Percentiles rank a stretch among this genome's conserved stretches.
Evolutionary conservation across 1,140 invertebrate genomes (phyloP).

Genomic region (Pogonomyrmex barbatus): DNA sequence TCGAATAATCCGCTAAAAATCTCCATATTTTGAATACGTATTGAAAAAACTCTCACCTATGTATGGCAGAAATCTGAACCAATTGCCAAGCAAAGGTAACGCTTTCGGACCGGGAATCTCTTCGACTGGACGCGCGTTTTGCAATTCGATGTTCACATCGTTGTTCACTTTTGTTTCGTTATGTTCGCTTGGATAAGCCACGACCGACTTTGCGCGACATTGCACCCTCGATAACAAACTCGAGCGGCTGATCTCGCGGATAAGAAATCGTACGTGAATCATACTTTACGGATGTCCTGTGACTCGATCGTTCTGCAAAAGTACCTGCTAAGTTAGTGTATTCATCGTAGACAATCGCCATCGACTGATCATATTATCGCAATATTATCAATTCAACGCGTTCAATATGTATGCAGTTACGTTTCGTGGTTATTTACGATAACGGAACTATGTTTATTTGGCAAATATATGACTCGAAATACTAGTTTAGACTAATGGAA

Average conservation of each 20-base stretch:
- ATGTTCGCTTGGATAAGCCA: background rate
- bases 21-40: background rate
- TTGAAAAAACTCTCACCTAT: constrained; percentile 86
- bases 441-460: background rate
- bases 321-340: background rate
- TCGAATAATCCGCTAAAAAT: background rate
- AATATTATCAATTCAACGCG: constrained; percentile 21
- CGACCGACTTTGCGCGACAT: constrained; percentile 6
- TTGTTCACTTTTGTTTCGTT: background rate
- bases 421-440: constrained; percentile 15
- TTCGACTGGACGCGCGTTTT: constrained; percentile 77
- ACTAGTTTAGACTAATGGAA: constrained; percentile 48
- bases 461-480: constrained; percentile 29
- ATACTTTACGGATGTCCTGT: background rate
- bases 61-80: constrained; percentile 84
- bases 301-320: constrained; percentile 13
- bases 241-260: constrained; percentile 24
- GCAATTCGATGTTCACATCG: constrained; percentile 1
- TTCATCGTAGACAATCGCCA: background rate
- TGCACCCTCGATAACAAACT: background rate
- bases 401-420: constrained; percentile 2
- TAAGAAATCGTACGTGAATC: constrained; percentile 13
- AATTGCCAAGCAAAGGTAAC: constrained; percentile 84
- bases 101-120: constrained; percentile 86
- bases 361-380: background rate